phyloP scores from a whole-genome alignment of 2,113 vertebrate species.

The Antechinus flavipes region DNA sequence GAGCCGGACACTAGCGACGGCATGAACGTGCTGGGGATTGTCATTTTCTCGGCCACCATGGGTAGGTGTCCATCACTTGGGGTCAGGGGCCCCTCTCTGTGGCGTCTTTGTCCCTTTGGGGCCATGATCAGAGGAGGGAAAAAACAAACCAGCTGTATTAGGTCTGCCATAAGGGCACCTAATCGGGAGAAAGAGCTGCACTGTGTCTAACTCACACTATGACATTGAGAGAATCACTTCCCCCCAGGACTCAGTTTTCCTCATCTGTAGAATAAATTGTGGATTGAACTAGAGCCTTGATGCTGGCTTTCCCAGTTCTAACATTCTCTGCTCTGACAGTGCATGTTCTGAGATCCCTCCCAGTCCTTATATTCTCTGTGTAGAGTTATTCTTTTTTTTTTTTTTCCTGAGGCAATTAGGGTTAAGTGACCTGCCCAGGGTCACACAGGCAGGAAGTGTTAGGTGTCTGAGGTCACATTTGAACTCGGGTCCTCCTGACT shows the following conservation, averaged over 20 bases:
- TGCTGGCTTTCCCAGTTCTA: background rate
- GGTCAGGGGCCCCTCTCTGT: background rate
- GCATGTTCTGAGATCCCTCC: background rate
- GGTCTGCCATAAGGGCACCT: background rate
- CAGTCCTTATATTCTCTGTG: background rate
- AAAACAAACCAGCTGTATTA: background rate
- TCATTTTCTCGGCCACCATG: constrained; percentile 99
- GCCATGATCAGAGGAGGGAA: background rate
- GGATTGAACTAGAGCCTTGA: background rate
- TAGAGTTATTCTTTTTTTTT: background rate
- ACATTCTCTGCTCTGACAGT: background rate
- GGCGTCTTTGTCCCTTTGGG: background rate
- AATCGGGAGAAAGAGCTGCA: background rate
- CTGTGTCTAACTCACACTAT: background rate
- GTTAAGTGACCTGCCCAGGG: no score
- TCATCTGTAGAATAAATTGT: background rate
- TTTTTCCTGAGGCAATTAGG: no score
- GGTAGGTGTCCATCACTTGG: constrained; percentile 83
- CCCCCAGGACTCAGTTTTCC: background rate
- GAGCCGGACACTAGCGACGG: constrained; percentile 95
- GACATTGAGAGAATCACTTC: background rate
- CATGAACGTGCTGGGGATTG: constrained; percentile 99
- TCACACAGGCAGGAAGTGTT: no score
- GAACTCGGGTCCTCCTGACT: no score
- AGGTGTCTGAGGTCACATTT: no score